Evolutionary conservation across 2,888 invertebrate species (phyloP).

Genomic region (Papilio gigon): DNA sequence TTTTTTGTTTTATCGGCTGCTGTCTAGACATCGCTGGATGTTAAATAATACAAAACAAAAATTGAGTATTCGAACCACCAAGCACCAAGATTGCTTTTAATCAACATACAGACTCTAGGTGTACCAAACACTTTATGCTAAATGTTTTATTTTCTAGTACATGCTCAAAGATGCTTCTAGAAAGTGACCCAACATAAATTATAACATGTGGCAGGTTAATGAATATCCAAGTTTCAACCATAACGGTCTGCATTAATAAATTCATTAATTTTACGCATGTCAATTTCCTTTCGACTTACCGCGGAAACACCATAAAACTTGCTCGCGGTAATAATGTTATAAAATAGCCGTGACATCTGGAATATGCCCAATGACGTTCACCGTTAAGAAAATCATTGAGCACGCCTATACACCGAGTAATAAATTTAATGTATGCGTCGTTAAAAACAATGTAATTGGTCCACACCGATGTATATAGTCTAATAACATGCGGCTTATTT

Average conservation of each 20-base stretch:
- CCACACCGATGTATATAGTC: slow-evolving; percentile 51
- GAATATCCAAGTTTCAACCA: no score
- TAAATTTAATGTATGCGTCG: slow-evolving; percentile 56
- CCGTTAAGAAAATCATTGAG: slow-evolving; percentile 46
- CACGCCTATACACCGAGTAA: slow-evolving; percentile 45
- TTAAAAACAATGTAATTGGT: slow-evolving; percentile 65
- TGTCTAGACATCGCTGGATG: no score
- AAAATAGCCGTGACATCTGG: slow-evolving; percentile 37
- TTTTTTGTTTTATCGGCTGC: no score
- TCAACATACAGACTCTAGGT: no score
- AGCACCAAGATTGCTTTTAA: no score
- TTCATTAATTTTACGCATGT: slow-evolving; percentile 14
- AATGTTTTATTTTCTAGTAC: no score
- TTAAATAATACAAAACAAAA: no score
- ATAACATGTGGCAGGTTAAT: no score
- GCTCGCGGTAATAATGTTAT: slow-evolving; percentile 29
- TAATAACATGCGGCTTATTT: slow-evolving; percentile 59
- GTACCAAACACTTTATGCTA: no score
- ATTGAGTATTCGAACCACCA: no score
- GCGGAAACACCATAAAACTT: slow-evolving; percentile 18
- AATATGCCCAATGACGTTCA: slow-evolving; percentile 39
- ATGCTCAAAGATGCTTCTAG: no score
- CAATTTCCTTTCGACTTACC: slow-evolving; percentile 16
- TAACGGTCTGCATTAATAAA: not conserved
- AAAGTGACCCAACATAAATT: no score